Evolutionary conservation across 2,888 invertebrate genomes (phyloP), one percentile per base, ranked within the genome.

Genomic region (Alloplasta piceator): DNA sequence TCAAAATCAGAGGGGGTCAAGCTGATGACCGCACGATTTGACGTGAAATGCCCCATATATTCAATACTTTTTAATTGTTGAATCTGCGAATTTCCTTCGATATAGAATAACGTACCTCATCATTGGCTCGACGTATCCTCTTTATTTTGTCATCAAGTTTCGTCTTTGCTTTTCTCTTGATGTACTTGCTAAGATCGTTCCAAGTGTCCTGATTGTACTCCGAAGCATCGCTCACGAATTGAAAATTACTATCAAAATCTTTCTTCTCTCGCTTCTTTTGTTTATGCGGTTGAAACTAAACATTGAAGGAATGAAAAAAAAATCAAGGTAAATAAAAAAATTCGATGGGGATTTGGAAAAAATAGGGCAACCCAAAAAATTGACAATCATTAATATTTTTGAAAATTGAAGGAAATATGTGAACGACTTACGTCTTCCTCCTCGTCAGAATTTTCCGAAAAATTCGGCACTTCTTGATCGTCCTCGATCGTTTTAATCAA

Each of bases 141-240:
- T 94, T 94, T 85, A 98, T 98, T 93, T 96, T 97, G 83, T 98
- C 97, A 91, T 98, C 97, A 0, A 97, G 94, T 87, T 97, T 96
- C 12, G 95, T 95, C 86, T 96, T 96, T 0, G 95, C 96, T 93
- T 97, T 97, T 46, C 97, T 94, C 88, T 96, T 96, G 0, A 97
- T 94, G 91, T 96, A 97, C 87, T 96, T 96, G 87, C 95, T 95
- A 36, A 97, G 90, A 92, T 97, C 95, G 90, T 96, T 95, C 96
- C 97, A 96, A 4, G 96, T 95, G 88, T 97, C 96, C 93, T 95
- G 91, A 90, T 97, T 97, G 89, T 97, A 97, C 86, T 98, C 97
- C 80, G 95, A 95, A 0, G 94, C 94, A 12, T 95, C 95, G 9
- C 95, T 95, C 46, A 96, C 95, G 93, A 98, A 98, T 85, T 96